phyloP scores from a whole-genome alignment of 2,888 invertebrate genomes.

The Arge pagana region DNA sequence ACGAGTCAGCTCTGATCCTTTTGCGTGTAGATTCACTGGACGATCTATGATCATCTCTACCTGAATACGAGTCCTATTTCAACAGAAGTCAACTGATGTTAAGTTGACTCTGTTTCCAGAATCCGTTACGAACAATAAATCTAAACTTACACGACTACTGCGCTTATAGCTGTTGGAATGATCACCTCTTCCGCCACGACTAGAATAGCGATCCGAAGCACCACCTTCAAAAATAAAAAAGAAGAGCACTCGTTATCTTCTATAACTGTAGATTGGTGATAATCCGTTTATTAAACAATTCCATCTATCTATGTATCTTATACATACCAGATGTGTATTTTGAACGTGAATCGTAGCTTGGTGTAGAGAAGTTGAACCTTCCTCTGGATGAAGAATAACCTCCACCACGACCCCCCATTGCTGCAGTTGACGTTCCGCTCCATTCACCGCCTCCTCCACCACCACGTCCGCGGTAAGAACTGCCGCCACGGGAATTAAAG shows the following conservation, averaged over 20 bases:
- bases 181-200: slow-evolving; percentile 49
- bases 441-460: slow-evolving; percentile 45
- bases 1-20: slow-evolving; percentile 51
- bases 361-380: slow-evolving; percentile 51
- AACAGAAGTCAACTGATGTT: not conserved
- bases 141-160: slow-evolving; percentile 47
- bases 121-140: not conserved
- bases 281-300: not conserved
- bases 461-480: slow-evolving; percentile 50
- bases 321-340: slow-evolving; percentile 50
- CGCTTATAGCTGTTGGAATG: slow-evolving; percentile 52
- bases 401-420: slow-evolving; percentile 45
- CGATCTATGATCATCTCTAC: slow-evolving; percentile 52
- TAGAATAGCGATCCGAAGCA: slow-evolving; percentile 50
- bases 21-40: slow-evolving; percentile 51
- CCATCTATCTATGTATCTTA: not conserved
- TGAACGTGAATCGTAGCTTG: slow-evolving; percentile 50
- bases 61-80: slow-evolving; percentile 49
- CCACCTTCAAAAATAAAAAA: slow-evolving; percentile 24
- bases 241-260: slow-evolving; percentile 14
- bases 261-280: no score
- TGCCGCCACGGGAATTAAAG: slow-evolving; percentile 49
- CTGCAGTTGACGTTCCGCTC: slow-evolving; percentile 40
- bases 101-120: not conserved
- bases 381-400: slow-evolving; percentile 51